Evolutionary conservation across 2,797 vertebrate genomes (phyloP).

Genomic region (Poeciliopsis paucimaculata): DNA sequence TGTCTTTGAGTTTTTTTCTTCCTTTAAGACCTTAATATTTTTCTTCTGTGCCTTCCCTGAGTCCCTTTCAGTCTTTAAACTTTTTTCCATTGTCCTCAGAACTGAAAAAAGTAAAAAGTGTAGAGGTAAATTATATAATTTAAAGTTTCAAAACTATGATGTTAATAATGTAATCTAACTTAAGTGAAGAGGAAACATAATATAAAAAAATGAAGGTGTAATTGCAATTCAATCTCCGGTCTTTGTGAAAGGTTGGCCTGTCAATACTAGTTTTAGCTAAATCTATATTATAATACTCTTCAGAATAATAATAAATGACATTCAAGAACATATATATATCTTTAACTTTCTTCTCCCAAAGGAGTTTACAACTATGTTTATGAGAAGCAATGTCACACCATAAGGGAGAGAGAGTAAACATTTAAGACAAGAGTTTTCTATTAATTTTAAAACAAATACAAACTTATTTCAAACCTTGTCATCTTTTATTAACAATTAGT

Average conservation of each 20-base stretch:
- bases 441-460: not conserved
- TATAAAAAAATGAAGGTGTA: constrained; percentile 16
- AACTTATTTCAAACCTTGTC: not conserved
- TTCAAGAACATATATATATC: not conserved
- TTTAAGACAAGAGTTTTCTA: not conserved
- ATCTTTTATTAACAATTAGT: not conserved
- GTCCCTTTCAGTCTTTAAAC: constrained; percentile 46
- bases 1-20: constrained; percentile 49
- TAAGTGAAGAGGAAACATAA: constrained; percentile 45
- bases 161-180: constrained; percentile 55
- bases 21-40: constrained; percentile 57
- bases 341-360: not conserved
- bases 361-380: not conserved
- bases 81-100: constrained; percentile 50
- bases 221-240: not conserved
- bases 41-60: constrained; percentile 62
- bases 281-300: too few relatives aligned
- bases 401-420: not conserved
- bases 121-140: constrained; percentile 42
- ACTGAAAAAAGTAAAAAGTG: constrained; percentile 67
- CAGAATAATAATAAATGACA: not conserved
- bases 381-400: not conserved
- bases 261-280: not conserved
- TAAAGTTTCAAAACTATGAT: constrained; percentile 59
- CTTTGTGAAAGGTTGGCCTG: not conserved